phyloP scores from a whole-genome alignment of 2,113 vertebrate species.

The Chloropsis hardwickii region DNA sequence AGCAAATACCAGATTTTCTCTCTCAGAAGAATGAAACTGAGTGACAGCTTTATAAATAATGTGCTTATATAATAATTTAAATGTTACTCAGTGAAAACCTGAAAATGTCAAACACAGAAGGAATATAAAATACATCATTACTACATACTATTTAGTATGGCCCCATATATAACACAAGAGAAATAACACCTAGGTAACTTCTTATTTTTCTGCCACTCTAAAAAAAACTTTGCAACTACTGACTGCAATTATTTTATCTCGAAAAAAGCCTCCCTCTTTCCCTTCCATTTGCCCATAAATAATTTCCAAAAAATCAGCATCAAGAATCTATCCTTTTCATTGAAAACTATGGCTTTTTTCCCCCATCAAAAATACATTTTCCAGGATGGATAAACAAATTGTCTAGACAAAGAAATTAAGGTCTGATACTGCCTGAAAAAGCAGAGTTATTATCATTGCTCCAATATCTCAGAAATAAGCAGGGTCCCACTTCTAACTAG shows the following conservation, averaged over 20 bases:
- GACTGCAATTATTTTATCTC: background rate
- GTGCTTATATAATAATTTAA: background rate
- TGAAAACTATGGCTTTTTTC: background rate
- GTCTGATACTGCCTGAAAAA: background rate
- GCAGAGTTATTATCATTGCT: background rate
- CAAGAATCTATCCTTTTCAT: background rate
- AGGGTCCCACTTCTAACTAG: background rate
- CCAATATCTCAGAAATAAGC: background rate
- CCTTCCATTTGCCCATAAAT: background rate
- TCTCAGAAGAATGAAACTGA: background rate
- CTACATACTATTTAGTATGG: background rate
- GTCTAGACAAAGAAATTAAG: background rate
- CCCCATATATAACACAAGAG: background rate
- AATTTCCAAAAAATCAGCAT: background rate
- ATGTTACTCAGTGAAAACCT: background rate
- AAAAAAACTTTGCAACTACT: background rate
- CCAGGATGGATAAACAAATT: background rate
- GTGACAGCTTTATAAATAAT: constrained; percentile 5
- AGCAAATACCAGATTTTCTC: background rate
- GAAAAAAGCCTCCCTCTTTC: background rate
- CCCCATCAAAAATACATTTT: background rate
- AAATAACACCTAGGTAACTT: background rate
- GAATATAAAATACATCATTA: background rate
- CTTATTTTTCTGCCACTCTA: background rate
- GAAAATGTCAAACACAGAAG: background rate